phyloP scores from a whole-genome alignment of 2,888 invertebrate genomes.

The Hartigia nigra region DNA sequence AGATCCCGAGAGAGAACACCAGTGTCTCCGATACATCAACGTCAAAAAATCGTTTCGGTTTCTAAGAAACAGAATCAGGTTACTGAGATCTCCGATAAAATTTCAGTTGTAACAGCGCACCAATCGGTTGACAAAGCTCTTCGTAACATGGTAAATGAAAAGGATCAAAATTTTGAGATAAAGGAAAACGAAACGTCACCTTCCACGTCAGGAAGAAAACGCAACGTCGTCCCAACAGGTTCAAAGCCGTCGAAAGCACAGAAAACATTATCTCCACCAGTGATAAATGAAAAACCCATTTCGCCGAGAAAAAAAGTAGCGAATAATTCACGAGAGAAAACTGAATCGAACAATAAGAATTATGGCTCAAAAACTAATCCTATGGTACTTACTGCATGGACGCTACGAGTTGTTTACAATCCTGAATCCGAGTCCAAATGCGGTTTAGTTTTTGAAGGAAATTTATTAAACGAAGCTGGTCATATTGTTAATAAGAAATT shows the following conservation, averaged over 20 bases:
- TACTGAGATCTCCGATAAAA: not conserved
- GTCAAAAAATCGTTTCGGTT: not conserved
- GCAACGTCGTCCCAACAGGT: not conserved
- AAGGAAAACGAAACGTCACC: not conserved
- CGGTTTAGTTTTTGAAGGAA: constrained; percentile 52
- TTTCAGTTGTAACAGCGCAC: not conserved
- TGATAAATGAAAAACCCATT: not conserved
- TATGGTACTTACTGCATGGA: constrained; percentile 48
- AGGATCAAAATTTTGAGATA: not conserved
- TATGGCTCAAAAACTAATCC: constrained; percentile 45
- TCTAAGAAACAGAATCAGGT: not conserved
- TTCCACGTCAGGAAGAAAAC: not conserved
- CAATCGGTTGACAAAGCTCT: not conserved
- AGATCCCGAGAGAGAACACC: not conserved
- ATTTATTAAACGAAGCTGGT: constrained; percentile 52
- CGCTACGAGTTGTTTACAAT: constrained; percentile 41
- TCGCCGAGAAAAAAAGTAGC: not conserved
- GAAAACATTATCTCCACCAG: not conserved
- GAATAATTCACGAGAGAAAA: not conserved
- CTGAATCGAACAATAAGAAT: not conserved
- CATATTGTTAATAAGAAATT: constrained; percentile 45
- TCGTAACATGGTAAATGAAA: not conserved
- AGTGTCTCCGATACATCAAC: not conserved
- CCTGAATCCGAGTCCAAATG: constrained; percentile 26
- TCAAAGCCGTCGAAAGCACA: not conserved